phyloP scores from a whole-genome alignment of 2,113 vertebrate species.

The Mobula hypostoma region DNA sequence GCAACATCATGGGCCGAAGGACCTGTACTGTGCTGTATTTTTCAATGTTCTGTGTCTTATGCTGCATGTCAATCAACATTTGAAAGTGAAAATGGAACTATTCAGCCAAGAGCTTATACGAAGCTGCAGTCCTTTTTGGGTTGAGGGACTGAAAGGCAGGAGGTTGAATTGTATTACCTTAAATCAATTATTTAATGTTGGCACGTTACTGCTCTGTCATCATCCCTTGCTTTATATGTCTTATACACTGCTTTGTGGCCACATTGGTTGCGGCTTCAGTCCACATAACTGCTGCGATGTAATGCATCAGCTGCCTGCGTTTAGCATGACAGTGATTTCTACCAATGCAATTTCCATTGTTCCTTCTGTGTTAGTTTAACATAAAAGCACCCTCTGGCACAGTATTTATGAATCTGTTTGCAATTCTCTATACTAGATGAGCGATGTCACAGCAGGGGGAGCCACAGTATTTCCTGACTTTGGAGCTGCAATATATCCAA shows the following conservation, averaged over 20 bases:
- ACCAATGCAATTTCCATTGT: background rate
- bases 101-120: background rate
- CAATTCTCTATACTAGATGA: slow-evolving; percentile 74
- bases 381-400: background rate
- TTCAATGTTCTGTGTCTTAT: no score
- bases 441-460: slow-evolving; percentile 88
- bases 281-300: background rate
- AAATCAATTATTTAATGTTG: background rate
- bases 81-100: background rate
- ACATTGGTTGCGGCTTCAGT: background rate
- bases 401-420: slow-evolving; percentile 23
- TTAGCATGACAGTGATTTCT: background rate
- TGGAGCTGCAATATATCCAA: slow-evolving; percentile 82
- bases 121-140: background rate
- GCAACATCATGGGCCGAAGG: no score
- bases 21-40: no score
- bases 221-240: background rate
- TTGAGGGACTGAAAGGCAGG: background rate
- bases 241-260: background rate
- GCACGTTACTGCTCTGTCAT: background rate
- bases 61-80: background rate
- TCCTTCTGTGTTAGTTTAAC: background rate
- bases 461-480: slow-evolving; percentile 95
- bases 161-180: background rate
- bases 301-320: background rate